Percentiles rank a stretch among this genome's conserved stretches.
These are phyloP conservation scores for Circus cinereus DNA, from an alignment of 2,797 vertebrate genomes.

Conservation along the genomic window DNA sequence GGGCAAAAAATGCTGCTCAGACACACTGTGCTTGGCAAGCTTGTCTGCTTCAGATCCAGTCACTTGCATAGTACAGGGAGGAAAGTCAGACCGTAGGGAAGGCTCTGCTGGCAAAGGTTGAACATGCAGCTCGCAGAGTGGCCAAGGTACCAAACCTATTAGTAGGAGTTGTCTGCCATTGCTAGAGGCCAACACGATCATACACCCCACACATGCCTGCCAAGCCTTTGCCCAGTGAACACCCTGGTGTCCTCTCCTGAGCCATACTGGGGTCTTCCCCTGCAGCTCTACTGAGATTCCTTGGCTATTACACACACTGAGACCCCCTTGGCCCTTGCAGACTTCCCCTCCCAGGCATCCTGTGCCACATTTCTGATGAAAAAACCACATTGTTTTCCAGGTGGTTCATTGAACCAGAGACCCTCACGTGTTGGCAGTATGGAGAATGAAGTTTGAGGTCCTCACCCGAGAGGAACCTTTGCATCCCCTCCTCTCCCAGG, in stretches of 20 bases:
- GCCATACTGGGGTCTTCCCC: neutral
- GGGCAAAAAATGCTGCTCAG: neutral
- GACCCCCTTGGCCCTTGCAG: neutral
- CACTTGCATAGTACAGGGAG: neutral
- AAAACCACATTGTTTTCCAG: neutral
- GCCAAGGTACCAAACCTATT: neutral
- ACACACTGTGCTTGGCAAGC: accelerated
- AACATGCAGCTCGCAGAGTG: neutral
- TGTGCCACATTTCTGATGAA: neutral
- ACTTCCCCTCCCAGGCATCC: neutral
- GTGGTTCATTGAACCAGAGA: neutral
- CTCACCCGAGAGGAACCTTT: neutral
- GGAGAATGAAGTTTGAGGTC: neutral
- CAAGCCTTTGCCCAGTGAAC: neutral
- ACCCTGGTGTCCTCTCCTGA: neutral
- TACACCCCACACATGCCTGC: accelerated
- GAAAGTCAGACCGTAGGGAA: neutral
- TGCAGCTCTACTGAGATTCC: neutral
- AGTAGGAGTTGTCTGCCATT: neutral
- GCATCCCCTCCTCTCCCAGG: neutral
- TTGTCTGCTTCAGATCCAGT: neutral
- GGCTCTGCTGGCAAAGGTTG: neutral
- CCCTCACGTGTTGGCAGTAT: neutral
- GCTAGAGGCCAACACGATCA: neutral
- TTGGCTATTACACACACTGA: neutral